Evolutionary conservation across 2,888 invertebrate species (phyloP).

Genomic region (Tetanocera ferruginea): DNA sequence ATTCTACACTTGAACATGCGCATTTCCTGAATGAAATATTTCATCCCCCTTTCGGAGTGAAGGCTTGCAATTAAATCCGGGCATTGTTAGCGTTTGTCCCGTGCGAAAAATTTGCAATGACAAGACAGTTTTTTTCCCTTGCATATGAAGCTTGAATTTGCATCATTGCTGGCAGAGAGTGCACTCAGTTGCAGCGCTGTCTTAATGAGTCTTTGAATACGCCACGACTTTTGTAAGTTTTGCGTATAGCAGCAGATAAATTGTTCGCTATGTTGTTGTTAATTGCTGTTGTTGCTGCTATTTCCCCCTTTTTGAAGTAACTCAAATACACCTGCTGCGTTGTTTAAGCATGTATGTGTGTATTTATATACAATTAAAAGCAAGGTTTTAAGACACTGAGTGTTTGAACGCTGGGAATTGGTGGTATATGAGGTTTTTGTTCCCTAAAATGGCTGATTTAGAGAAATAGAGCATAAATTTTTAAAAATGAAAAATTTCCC

Average conservation of each 20-base stretch:
- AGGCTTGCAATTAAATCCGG: conserved; percentile 3
- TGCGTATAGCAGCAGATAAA: conserved; percentile 20
- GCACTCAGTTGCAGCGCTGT: no score
- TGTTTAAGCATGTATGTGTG: not conserved
- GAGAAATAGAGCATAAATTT: not conserved
- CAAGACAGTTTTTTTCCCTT: conserved; percentile 31
- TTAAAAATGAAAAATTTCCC: not conserved
- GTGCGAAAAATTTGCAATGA: conserved; percentile 46
- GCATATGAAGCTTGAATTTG: conserved; percentile 23
- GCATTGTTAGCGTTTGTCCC: conserved; percentile 32
- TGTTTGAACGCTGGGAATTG: not conserved
- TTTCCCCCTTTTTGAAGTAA: not conserved
- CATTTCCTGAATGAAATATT: conserved; percentile 16
- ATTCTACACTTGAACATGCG: conserved; percentile 35
- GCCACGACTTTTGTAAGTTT: conserved; percentile 33
- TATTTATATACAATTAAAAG: not conserved
- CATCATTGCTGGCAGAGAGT: conserved; percentile 23
- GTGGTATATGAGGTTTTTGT: not conserved
- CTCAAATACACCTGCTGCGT: not conserved
- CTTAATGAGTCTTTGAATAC: conserved; percentile 37
- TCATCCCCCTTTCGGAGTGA: not conserved
- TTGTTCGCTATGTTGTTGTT: conserved; percentile 24
- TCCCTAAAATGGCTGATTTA: not conserved
- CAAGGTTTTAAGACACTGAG: no score
- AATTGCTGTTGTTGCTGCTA: conserved; percentile 27